Percentiles rank a stretch among this genome's conserved stretches.
Conservation (phyloP, 2,113 vertebrate genomes). For the Dromaius novaehollandiae region DNA sequence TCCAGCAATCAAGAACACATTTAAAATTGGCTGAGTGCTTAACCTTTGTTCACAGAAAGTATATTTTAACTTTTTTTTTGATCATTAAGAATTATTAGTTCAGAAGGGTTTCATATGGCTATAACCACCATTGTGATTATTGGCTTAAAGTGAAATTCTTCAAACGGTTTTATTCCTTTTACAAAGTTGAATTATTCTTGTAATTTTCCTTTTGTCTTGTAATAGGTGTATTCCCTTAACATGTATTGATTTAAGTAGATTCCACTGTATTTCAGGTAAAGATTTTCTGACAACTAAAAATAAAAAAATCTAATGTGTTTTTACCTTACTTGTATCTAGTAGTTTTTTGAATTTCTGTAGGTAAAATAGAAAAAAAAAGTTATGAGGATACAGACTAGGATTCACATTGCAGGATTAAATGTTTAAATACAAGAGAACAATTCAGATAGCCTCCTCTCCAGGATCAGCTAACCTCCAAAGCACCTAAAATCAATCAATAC, state of each 20-base stretch:
- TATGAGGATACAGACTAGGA: not conserved
- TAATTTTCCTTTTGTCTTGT: conserved; percentile 57
- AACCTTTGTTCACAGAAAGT: conserved; percentile 42
- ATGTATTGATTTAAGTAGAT: conserved; percentile 62
- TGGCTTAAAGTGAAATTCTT: conserved; percentile 55
- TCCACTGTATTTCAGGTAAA: conserved; percentile 65
- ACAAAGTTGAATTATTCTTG: conserved; percentile 59
- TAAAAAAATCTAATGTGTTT: conserved; percentile 9
- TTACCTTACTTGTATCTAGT: conserved; percentile 10
- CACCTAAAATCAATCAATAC: not conserved
- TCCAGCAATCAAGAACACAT: not conserved
- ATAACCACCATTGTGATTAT: conserved; percentile 12
- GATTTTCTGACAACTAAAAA: conserved; percentile 68
- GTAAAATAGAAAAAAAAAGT: not conserved
- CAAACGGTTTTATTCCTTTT: conserved; percentile 47
- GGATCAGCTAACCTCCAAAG: not conserved
- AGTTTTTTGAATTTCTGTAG: not conserved
- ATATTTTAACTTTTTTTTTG: not conserved
- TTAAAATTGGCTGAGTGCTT: conserved; percentile 45
- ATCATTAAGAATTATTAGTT: conserved; percentile 23
- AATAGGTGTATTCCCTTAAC: conserved; percentile 47
- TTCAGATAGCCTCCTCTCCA: not conserved
- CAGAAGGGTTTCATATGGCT: conserved; percentile 1
- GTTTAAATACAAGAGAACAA: not conserved
- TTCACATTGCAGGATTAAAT: not conserved